These are phyloP conservation scores for Gymnothorax reevesii DNA, from an alignment of 2,797 vertebrate genomes.

Conservation along the genomic window DNA sequence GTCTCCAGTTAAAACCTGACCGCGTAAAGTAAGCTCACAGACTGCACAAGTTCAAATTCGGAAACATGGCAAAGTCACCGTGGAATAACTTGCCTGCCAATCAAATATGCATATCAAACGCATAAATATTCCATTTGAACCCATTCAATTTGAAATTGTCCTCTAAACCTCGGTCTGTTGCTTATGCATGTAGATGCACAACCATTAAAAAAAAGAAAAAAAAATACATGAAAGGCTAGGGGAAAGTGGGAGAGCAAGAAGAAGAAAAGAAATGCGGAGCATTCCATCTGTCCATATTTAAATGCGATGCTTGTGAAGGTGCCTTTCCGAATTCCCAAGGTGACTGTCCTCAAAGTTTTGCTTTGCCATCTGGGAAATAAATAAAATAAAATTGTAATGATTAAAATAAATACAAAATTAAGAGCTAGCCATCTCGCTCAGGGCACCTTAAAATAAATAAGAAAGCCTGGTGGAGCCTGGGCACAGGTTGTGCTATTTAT, in stretches of 20 bases:
- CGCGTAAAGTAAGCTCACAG: background rate
- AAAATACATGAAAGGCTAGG: constrained; percentile 37
- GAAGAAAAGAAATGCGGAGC: constrained; percentile 34
- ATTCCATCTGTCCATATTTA: constrained; percentile 63
- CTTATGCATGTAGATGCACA: constrained; percentile 44
- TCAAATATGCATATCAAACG: constrained; percentile 39
- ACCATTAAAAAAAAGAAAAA: constrained; percentile 35
- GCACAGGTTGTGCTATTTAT: constrained; percentile 34
- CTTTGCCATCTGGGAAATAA: constrained; percentile 25
- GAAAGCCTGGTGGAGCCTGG: constrained; percentile 19
- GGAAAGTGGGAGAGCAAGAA: constrained; percentile 30
- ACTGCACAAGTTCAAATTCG: background rate
- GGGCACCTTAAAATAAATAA: constrained; percentile 26
- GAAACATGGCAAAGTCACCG: background rate
- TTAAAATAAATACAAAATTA: constrained; percentile 13
- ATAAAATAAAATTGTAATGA: background rate
- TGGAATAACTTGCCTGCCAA: constrained; percentile 31
- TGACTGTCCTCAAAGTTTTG: constrained; percentile 52
- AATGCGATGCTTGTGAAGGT: constrained; percentile 54
- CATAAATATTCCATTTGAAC: constrained; percentile 29
- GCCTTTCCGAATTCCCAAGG: constrained; percentile 62
- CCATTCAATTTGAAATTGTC: constrained; percentile 44
- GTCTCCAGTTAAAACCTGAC: background rate
- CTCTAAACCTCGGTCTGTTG: constrained; percentile 34
- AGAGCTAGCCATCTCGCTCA: constrained; percentile 24